Percentiles rank a stretch among this genome's conserved stretches.
Conservation (phyloP, 2,797 vertebrate genomes). For the Eutrigla gurnardus region DNA sequence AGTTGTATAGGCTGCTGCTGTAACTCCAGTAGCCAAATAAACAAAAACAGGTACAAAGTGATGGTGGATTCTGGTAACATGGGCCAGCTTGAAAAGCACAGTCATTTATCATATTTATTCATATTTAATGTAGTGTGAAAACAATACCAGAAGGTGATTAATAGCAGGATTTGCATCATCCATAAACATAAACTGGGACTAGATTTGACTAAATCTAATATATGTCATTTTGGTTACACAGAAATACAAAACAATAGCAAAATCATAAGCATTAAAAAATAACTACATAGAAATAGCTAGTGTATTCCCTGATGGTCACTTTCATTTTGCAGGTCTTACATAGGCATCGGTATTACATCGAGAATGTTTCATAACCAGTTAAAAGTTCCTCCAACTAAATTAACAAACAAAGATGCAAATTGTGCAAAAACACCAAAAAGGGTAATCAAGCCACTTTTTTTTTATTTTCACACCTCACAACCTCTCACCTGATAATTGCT, state of each 20-base stretch:
- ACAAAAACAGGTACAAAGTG: too few relatives aligned
- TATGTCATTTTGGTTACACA: too few relatives aligned
- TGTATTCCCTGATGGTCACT: neutral
- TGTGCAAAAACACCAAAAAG: conserved; percentile 6
- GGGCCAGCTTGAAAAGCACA: neutral
- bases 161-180: too few relatives aligned
- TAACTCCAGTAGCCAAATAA: neutral
- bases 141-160: too few relatives aligned
- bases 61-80: neutral
- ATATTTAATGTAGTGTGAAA: neutral
- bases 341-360: neutral
- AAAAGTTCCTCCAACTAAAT: conserved; percentile 25
- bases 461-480: conserved; percentile 37
- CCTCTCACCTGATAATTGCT: conserved; percentile 52
- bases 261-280: neutral
- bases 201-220: too few relatives aligned
- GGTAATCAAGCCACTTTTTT: conserved; percentile 30
- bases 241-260: too few relatives aligned
- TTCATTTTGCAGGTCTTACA: neutral
- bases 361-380: neutral
- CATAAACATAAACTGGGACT: too few relatives aligned
- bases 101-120: neutral
- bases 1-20: neutral
- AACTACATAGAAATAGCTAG: neutral
- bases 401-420: conserved; percentile 41